Percentiles rank a stretch among this genome's conserved stretches.
These are phyloP conservation scores for Drosophila ironensis DNA, from an alignment of 1,140 invertebrate genomes.

Conservation along the genomic window DNA sequence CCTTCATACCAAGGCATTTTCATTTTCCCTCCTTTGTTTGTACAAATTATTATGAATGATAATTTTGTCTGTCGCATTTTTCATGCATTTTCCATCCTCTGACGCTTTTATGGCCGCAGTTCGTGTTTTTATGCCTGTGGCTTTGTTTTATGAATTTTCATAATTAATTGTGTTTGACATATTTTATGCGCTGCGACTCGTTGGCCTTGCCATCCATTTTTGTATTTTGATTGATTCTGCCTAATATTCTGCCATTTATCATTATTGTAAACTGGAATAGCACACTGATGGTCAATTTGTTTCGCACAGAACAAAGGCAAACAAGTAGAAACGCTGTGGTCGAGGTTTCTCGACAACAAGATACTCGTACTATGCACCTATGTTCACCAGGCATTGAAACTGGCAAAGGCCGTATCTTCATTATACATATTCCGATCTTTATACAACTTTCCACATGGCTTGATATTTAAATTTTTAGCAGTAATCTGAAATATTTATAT, in stretches of 20 bases:
- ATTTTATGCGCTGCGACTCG: constrained; percentile 38
- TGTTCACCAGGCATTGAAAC: no score
- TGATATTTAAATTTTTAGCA: no score
- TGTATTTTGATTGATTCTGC: constrained; percentile 61
- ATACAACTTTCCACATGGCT: no score
- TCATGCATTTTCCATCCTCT: constrained; percentile 47
- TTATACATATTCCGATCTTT: no score
- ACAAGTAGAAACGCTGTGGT: no score
- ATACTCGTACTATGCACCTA: no score
- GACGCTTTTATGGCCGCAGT: constrained; percentile 42
- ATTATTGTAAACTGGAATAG: constrained; percentile 2
- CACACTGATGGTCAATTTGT: not conserved
- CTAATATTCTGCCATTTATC: constrained; percentile 57
- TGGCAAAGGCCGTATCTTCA: no score
- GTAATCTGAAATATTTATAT: no score
- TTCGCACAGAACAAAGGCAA: not conserved
- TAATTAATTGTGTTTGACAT: constrained; percentile 72
- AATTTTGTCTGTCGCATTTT: constrained; percentile 71
- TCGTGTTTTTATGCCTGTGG: constrained; percentile 46
- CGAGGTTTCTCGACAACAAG: no score
- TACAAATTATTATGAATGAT: constrained; percentile 74
- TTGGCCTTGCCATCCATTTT: constrained; percentile 16
- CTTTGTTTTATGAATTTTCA: constrained; percentile 67
- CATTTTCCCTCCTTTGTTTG: constrained; percentile 34
- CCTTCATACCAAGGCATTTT: not conserved